Evolutionary conservation across 2,113 vertebrate species (phyloP).

Genomic region (Salvator merianae): DNA sequence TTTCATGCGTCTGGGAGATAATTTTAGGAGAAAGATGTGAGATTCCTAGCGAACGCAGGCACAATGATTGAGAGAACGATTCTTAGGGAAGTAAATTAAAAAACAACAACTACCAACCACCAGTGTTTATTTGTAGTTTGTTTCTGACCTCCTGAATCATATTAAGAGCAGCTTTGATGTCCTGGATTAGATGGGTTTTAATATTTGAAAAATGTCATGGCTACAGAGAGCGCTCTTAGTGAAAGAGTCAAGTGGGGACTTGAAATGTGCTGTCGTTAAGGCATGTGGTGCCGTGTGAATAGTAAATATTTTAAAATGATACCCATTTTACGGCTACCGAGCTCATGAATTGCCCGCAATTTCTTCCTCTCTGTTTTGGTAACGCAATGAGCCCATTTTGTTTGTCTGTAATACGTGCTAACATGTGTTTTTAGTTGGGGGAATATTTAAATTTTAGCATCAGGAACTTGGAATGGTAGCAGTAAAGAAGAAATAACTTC

Average conservation of each 20-base stretch:
- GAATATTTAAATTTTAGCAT: conserved; percentile 19
- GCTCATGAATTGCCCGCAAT: conserved; percentile 20
- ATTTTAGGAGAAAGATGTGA: conserved; percentile 53
- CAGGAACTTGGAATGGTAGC: conserved; percentile 7
- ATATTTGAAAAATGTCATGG: conserved; percentile 35
- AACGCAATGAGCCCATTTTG: too few species aligned
- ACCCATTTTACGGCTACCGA: conserved; percentile 32
- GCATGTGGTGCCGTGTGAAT: neutral
- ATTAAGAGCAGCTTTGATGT: conserved; percentile 34
- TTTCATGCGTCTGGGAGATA: conserved; percentile 58
- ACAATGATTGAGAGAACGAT: conserved; percentile 37
- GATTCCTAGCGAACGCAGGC: conserved; percentile 12
- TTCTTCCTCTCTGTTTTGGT: neutral
- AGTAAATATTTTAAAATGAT: conserved; percentile 36
- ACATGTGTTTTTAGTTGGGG: too few species aligned
- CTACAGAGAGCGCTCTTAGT: neutral
- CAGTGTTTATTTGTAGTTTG: conserved; percentile 49
- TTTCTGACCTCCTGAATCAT: conserved; percentile 46
- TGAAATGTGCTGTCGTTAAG: conserved; percentile 45
- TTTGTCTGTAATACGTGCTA: too few species aligned
- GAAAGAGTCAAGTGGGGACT: conserved; percentile 7
- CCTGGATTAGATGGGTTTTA: conserved; percentile 11
- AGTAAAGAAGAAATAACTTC: too few species aligned
- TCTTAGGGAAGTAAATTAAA: conserved; percentile 54
- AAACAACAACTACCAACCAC: too few species aligned